Evolutionary conservation across 2,113 vertebrate genomes (phyloP).

Genomic region (Zosterops borbonicus): DNA sequence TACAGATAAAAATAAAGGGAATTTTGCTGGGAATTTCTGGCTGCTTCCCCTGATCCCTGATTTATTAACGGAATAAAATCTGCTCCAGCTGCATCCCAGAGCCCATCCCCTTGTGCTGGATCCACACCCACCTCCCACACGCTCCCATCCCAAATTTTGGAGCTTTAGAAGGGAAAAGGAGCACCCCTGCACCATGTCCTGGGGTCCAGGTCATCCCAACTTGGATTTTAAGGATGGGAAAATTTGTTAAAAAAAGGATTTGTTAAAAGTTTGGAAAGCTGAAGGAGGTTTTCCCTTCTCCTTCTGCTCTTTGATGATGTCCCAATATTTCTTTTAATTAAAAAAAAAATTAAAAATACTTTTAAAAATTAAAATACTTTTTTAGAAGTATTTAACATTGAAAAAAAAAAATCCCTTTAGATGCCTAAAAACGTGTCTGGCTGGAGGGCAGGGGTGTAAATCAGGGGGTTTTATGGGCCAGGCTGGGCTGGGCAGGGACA

Average conservation of each 20-base stretch:
- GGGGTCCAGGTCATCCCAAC: background rate
- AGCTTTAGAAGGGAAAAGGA: background rate
- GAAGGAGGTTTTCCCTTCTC: background rate
- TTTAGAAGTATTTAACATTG: rapidly evolving
- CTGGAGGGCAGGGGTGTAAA: background rate
- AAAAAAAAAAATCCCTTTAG: background rate
- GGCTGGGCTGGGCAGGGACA: background rate
- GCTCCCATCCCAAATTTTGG: background rate
- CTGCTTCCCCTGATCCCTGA: background rate
- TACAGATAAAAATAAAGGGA: background rate
- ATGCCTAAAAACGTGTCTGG: background rate
- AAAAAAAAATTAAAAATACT: background rate
- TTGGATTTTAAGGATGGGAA: rapidly evolving
- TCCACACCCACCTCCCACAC: background rate
- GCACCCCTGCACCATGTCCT: background rate
- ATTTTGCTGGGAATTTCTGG: background rate
- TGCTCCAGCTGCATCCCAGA: rapidly evolving
- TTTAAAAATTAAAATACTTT: background rate
- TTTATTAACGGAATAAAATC: rapidly evolving
- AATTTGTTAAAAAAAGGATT: background rate
- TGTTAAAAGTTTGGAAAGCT: background rate
- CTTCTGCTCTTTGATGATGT: background rate
- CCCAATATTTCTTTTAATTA: background rate
- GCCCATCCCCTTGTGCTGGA: background rate
- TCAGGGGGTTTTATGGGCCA: background rate